Conservation (phyloP, 1,140 invertebrate species). For the Apis laboriosa region DNA sequence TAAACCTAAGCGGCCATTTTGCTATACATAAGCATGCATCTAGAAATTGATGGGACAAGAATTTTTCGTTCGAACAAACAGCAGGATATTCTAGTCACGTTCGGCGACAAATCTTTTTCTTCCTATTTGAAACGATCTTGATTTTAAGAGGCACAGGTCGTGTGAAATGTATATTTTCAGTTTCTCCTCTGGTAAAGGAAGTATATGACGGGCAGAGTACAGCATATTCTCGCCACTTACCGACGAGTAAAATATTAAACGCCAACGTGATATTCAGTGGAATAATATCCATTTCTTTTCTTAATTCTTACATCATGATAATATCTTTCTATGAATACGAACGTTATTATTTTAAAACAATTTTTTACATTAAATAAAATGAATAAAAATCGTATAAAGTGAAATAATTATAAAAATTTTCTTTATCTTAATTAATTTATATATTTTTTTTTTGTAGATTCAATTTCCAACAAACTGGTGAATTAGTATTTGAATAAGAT, state of each 20-base stretch:
- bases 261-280: not conserved
- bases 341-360: not conserved
- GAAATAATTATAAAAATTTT: not conserved
- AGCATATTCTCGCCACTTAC: conserved; percentile 15
- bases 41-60: conserved; percentile 39
- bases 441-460: no score
- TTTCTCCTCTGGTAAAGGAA: conserved; percentile 10
- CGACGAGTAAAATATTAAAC: conserved; percentile 25
- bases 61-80: conserved; percentile 10
- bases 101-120: conserved; percentile 35
- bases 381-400: not conserved
- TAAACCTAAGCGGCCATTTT: conserved; percentile 59
- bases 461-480: not conserved
- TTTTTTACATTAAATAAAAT: not conserved
- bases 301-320: no score
- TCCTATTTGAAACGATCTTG: conserved; percentile 37
- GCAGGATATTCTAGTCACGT: conserved; percentile 35
- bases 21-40: conserved; percentile 28
- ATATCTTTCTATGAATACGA: not conserved
- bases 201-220: not conserved
- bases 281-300: not conserved
- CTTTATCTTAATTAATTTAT: not conserved
- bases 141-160: conserved; percentile 38
- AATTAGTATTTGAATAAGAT: not conserved
- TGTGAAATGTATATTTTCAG: conserved; percentile 36